Evolutionary conservation across 2,888 invertebrate genomes (phyloP).

Genomic region (Arrhopalites spinosus): DNA sequence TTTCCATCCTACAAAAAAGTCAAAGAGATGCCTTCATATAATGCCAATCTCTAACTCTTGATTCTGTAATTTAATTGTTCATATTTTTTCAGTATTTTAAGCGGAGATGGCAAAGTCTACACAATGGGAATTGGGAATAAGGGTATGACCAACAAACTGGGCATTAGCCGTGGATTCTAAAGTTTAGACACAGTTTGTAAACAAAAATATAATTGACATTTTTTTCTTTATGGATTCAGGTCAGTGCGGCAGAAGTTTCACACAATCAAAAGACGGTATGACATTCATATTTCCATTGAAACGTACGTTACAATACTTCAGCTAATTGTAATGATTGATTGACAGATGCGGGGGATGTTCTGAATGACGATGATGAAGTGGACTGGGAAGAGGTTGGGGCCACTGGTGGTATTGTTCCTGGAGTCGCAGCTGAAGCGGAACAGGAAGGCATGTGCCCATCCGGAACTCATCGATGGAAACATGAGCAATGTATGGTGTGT

Average conservation of each 20-base stretch:
- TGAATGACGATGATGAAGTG: constrained; percentile 63
- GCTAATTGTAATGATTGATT: neutral
- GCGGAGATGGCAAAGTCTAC: constrained; percentile 85
- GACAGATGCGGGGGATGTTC: constrained; percentile 62
- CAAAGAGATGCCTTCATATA: too few relatives aligned
- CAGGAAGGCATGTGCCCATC: constrained; percentile 69
- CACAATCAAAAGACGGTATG: constrained; percentile 61
- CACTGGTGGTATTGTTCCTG: constrained; percentile 55
- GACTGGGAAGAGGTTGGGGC: constrained; percentile 57
- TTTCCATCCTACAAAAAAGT: too few relatives aligned
- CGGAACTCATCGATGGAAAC: constrained; percentile 78
- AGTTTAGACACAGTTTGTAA: too few relatives aligned
- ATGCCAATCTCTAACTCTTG: too few relatives aligned
- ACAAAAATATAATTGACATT: too few relatives aligned
- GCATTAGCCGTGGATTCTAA: too few relatives aligned
- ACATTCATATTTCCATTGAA: neutral
- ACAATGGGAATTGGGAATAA: constrained; percentile 98
- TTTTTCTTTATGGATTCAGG: constrained; percentile 61
- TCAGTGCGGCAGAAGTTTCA: constrained; percentile 79
- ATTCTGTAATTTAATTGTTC: too few relatives aligned
- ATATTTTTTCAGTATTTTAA: too few relatives aligned
- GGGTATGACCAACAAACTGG: constrained; percentile 43
- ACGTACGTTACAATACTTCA: neutral
- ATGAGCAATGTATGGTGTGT: constrained; percentile 86
- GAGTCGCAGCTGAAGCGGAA: constrained; percentile 63